These are phyloP conservation scores for Amphiprion percula DNA, from an alignment of 2,113 vertebrate species.

Conservation along the genomic window DNA sequence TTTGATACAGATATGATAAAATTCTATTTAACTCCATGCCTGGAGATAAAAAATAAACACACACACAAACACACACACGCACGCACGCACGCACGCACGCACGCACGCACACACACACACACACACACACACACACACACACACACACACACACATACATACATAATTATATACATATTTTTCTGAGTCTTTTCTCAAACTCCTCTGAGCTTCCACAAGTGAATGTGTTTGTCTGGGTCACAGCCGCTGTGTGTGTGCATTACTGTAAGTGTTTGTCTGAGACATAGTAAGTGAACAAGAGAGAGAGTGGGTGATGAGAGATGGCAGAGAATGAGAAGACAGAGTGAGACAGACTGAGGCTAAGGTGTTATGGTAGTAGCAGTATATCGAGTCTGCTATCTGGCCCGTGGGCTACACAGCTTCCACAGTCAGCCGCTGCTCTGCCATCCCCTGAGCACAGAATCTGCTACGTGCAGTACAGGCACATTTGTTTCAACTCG, in stretches of 20 bases:
- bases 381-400: conserved; percentile 56
- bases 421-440: conserved; percentile 36
- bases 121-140: too few species aligned
- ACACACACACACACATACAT: too few species aligned
- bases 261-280: conserved; percentile 60
- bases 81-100: too few species aligned
- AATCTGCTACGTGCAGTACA: conserved; percentile 9
- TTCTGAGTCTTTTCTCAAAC: conserved; percentile 43
- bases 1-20: conserved; percentile 16
- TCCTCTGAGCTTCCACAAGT: conserved; percentile 55
- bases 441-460: conserved; percentile 33
- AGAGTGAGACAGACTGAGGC: conserved; percentile 21
- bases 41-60: neutral
- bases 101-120: too few species aligned
- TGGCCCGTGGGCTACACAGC: conserved; percentile 63
- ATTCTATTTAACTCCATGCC: neutral
- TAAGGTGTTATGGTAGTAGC: conserved; percentile 56
- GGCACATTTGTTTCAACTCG: conserved; percentile 56
- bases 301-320: conserved; percentile 54
- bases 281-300: conserved; percentile 27
- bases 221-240: conserved; percentile 59
- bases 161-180: neutral
- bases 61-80: too few species aligned
- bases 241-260: conserved; percentile 16
- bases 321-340: conserved; percentile 42